Evolutionary conservation across 2,113 vertebrate genomes (phyloP).

Genomic region (Chelonoidis abingdonii): DNA sequence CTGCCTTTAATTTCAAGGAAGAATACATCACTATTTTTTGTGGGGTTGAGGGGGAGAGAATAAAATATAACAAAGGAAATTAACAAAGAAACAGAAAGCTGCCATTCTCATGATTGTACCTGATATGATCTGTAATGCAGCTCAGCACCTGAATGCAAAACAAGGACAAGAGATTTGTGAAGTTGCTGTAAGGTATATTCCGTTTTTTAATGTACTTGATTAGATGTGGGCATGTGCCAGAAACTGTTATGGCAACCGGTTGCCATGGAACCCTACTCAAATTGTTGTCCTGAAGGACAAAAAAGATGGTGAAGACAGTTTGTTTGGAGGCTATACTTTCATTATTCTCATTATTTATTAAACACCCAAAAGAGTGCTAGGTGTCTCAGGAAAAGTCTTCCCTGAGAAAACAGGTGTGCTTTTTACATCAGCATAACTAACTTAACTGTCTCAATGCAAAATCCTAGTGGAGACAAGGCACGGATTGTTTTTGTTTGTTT

Average conservation of each 20-base stretch:
- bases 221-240: neutral
- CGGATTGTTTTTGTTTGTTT: neutral
- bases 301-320: neutral
- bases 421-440: neutral
- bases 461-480: neutral
- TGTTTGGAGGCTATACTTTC: neutral
- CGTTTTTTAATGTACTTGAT: neutral
- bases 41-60: accelerated
- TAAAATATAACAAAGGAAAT: neutral
- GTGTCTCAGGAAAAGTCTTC: neutral
- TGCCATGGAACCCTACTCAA: neutral
- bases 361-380: neutral
- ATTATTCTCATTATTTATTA: neutral
- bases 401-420: neutral
- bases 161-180: neutral
- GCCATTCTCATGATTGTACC: neutral
- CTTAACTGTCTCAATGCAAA: neutral
- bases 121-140: neutral
- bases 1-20: neutral
- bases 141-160: neutral
- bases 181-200: neutral
- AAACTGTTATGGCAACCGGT: neutral
- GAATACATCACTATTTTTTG: neutral
- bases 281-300: neutral
- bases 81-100: neutral